A percentile compares a stretch with the other conserved stretches of the same genome.
Conservation (phyloP, 1,140 invertebrate species). For the silkworm (Bombyx mori) region DNA sequence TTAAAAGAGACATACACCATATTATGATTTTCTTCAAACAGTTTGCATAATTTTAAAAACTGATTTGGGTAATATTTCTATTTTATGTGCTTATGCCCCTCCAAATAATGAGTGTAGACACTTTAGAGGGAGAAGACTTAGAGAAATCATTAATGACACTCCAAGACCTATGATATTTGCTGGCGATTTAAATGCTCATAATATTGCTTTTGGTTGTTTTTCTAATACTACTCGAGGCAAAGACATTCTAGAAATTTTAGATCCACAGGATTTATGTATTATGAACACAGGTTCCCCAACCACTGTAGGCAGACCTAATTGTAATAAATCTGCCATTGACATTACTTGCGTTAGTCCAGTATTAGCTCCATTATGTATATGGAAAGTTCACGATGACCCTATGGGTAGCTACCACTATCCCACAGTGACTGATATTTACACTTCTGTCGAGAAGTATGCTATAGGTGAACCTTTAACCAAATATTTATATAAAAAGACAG, state of each 20-base stretch:
- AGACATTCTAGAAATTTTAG: background rate
- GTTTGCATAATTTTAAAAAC: constrained; percentile 1
- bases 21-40: background rate
- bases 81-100: background rate
- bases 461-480: too few relatives aligned
- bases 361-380: constrained; percentile 1
- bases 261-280: background rate
- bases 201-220: background rate
- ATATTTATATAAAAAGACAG: too few relatives aligned
- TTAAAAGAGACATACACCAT: background rate
- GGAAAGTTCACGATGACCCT: constrained; percentile 3
- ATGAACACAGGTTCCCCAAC: constrained; percentile 1
- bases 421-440: background rate
- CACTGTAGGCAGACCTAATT: background rate
- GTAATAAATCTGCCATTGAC: background rate
- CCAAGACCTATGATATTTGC: background rate
- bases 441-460: too few relatives aligned
- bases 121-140: background rate
- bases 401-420: constrained; percentile 5
- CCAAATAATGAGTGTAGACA: background rate
- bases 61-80: background rate
- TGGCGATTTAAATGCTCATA: background rate
- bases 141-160: background rate
- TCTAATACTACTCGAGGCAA: background rate
- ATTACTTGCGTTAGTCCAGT: background rate